These are phyloP conservation scores for Dascillus cervinus DNA, from an alignment of 2,888 invertebrate genomes.

Conservation along the genomic window DNA sequence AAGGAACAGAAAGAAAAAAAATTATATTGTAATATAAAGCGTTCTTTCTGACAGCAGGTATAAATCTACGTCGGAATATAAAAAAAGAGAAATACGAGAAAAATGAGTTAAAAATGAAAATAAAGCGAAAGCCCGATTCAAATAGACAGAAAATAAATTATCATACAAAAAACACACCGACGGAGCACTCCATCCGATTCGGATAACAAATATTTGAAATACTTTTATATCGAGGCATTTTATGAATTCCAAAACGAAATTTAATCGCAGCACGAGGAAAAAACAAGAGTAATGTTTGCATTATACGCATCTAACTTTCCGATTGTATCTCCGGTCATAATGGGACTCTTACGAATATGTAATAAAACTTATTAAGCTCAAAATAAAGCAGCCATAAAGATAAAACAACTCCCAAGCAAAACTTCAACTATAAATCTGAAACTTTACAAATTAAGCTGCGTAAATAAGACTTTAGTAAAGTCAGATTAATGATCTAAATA, in stretches of 20 bases:
- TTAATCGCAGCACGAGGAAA: too few relatives aligned
- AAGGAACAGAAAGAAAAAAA: not conserved
- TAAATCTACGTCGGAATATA: constrained; percentile 43
- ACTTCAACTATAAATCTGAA: constrained; percentile 43
- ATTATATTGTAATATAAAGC: constrained; percentile 41
- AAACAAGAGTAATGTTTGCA: too few relatives aligned
- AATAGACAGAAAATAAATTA: constrained; percentile 41
- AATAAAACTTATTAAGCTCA: constrained; percentile 39
- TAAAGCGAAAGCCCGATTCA: constrained; percentile 40
- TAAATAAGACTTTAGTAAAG: constrained; percentile 43
- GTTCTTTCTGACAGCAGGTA: constrained; percentile 38
- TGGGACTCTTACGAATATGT: constrained; percentile 33
- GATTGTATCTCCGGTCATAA: too few relatives aligned
- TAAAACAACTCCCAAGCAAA: constrained; percentile 39
- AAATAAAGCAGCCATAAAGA: constrained; percentile 36
- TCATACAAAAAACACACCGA: constrained; percentile 33
- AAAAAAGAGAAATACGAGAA: constrained; percentile 42
- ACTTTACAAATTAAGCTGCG: constrained; percentile 44
- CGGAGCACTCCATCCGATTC: too few relatives aligned
- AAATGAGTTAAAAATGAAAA: constrained; percentile 43
- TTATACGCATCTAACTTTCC: too few relatives aligned
- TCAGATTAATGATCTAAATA: constrained; percentile 43
- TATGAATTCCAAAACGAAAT: too few relatives aligned
- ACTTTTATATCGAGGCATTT: too few relatives aligned
- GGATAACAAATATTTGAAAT: constrained; percentile 12